Base-by-base conservation (phyloP, 2,113 vertebrate genomes). In the Oxygymnocypris stewartii region DNA sequence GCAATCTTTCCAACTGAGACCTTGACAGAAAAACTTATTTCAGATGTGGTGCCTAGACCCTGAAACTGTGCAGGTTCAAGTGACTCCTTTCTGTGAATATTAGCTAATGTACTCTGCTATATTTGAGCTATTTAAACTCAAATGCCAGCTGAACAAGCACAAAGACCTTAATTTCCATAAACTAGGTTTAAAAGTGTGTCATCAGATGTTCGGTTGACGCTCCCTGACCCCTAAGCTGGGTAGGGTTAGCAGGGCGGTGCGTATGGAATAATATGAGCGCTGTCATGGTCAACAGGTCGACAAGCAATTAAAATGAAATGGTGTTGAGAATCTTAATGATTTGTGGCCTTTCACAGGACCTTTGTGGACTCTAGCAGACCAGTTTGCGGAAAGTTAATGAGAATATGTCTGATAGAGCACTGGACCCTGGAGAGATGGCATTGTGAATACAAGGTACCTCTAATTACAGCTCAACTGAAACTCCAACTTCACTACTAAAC, bases 31-130 rank as follows among this genome's bases (percentile, higher is more conserved):
- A 94, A 94, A 93, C 91, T 92, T 92, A 93, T 94, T 91, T 94
- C 87, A 13, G 88, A 88, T 79, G 89, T 89, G 57, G 90, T 87
- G 89, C 67, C 83, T 91, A 91, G 90, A 92, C 91, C 92, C 89
- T 92, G 92, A 92, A 93, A 93, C 92, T 90, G 92, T 94, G 92
- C 93, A 92, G 89, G 92, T 92, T 94, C 93, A 93, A 91, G 90
- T 90, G 87, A 89, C 89, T 92, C 90, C 92, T 94, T 93, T 93
- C 92, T 93, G 93, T 93, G 74, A 76, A 76, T 49, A 16, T 76
- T 76, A 76, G 42, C 42, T 16, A 0, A 2, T 47, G 14, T 44
- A 5, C 3, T 47, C 23, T 44, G 23, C 23, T 23, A 25, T 25
- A 75, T 47, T 42, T 75, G 40, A 14, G 42, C 2, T 49, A 25